Base-by-base conservation (phyloP, 2,113 vertebrate genomes). In the Zeus faber region DNA sequence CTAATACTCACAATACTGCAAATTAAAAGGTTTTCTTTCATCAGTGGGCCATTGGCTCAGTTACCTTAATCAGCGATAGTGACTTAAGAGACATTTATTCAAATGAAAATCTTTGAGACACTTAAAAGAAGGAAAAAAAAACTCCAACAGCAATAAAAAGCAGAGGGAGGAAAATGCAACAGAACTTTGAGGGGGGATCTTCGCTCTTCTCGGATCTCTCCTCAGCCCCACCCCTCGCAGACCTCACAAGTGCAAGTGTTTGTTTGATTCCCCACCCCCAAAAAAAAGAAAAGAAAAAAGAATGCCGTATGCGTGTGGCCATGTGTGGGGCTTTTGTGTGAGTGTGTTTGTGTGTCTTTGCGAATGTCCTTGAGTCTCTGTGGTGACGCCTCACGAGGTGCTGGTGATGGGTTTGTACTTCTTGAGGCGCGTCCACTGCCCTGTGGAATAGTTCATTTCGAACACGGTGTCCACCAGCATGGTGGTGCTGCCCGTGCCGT, bases 361-460 rank as follows among this genome's bases (percentile, higher is more conserved):
- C 4, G 18, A 1, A 7, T 10, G 65, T 35, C 22, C 23, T 13
- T 41, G 11, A 21, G 26, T 33, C 22, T 27, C 14, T 41, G n/a
- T 35, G n/a, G 22, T n/a, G 24, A 25, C 8, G 20, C 26, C 82
- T 94, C 92, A 98, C 46, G 97, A 97, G 59, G 89, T 90, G 2
- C 93, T 97, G 79, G 95, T 95, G 85, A 99, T 95, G 69, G 97
- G 96, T 83, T 98, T 99, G 91, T 98, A 97, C 85, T 99, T 98
- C 90, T 98, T 99, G 87, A 98, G 96, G 65, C 96, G 93, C 26
- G 94, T 98, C 97, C 97, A 99, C 91, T 98, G 94, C 76, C 97
- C 97, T 3, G 96, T 99, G 54, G 94, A 94, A 62, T 99, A 99
- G 93, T 99, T 99, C 97, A 99, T 99, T 91, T 99, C 97, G 56